Evolutionary conservation across 2,888 invertebrate species (phyloP), one percentile per base, ranked within the genome.

Genomic region (Drosophila flavopinicola): DNA sequence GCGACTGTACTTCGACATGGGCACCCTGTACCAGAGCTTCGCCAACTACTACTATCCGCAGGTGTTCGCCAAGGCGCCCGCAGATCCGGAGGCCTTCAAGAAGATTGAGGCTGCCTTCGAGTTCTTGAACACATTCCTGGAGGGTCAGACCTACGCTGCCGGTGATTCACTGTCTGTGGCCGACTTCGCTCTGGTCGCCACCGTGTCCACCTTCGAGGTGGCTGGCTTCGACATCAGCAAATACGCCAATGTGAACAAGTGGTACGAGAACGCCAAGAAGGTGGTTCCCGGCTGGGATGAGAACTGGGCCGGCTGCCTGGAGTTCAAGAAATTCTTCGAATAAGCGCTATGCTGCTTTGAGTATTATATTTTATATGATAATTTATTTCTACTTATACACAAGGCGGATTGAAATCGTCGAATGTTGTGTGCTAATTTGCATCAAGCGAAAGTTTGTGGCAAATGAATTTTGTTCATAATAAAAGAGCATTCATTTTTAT

Each of bases 1-100:
- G 88, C 93, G 95, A 54, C 91, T 97, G 58, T 95, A 94, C 91
- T 97, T 96, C 90, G 96, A 97, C 85, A 93, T 95, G 87, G 95
- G 95, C 20, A 95, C 94, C 0, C 91, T 97, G 4, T 96, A 94
- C 90, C 92, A 93, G 64, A 92, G 94, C 83, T 94, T 96, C 76
- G 92, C 92, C 3, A 94, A 95, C 60, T 95, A 94, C 87, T 95
- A 95, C 86, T 93, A 94, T 85, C 94, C 94, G 23, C 93, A 94
- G 88, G 75, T 94, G 13, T 93, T 94, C 78, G 93, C 92, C 2
- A 93, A 93, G 60, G 92, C 92, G 4, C 93, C 94, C 23, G 93
- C 93, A 7, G 95, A 96, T 88, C 93, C 93, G 39, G 94, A 93
- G 13, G 95, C 95, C 89, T 90, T 93, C 66, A 93, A 94, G 73